Percentiles rank a stretch among this genome's conserved stretches.
Conservation (phyloP, 2,113 vertebrate species). For the Heptranchias perlo region DNA sequence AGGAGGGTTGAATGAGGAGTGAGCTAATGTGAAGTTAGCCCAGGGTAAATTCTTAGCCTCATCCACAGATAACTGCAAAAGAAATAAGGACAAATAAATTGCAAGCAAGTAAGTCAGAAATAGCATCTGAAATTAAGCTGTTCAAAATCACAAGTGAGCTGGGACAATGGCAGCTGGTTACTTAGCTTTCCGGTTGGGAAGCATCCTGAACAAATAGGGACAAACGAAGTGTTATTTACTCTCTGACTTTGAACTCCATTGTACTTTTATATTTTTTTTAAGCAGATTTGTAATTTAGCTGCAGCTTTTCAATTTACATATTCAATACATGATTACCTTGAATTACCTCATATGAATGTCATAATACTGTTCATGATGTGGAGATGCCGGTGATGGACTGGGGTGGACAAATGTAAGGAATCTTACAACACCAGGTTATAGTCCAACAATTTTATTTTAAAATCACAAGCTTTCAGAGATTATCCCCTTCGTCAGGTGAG, state of each 20-base stretch:
- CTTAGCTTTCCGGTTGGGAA: not conserved
- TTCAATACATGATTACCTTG: not conserved
- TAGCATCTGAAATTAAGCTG: not conserved
- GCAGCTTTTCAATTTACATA: not conserved
- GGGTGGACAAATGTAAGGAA: no score
- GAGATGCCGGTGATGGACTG: no score
- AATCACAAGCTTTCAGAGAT: no score
- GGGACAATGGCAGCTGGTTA: not conserved
- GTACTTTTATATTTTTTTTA: not conserved
- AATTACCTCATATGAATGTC: no score
- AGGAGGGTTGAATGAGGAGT: constrained; percentile 46
- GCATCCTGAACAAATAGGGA: not conserved
- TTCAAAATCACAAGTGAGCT: not conserved
- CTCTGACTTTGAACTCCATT: not conserved
- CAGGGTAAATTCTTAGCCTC: constrained; percentile 46
- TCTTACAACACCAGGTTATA: no score
- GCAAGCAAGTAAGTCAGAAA: not conserved
- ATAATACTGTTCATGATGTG: not conserved
- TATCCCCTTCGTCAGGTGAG: no score
- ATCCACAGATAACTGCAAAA: constrained; percentile 44
- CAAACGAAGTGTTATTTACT: not conserved
- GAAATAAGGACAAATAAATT: not conserved
- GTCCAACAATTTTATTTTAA: no score
- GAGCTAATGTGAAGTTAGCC: constrained; percentile 44
- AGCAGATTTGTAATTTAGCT: not conserved